A percentile compares a stretch with the other conserved stretches of the same genome.
Evolutionary conservation across 2,797 vertebrate species (phyloP).

Genomic region (Psittacula derbiana): DNA sequence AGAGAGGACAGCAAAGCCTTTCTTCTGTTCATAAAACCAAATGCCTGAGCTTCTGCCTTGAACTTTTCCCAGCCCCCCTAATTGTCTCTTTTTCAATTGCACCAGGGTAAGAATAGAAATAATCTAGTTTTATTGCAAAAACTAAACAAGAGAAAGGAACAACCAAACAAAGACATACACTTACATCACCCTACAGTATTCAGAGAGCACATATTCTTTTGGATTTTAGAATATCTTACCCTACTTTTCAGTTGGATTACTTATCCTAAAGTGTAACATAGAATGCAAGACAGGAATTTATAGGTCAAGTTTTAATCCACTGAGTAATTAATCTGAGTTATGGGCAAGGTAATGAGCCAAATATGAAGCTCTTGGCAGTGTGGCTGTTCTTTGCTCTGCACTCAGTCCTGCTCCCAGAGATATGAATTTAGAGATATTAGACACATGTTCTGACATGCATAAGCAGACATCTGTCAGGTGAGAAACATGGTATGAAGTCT

Average conservation of each 20-base stretch:
- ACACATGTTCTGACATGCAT: neutral
- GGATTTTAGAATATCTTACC: neutral
- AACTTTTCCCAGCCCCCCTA: neutral
- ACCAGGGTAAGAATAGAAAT: neutral
- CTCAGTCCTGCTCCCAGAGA: neutral
- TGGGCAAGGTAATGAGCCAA: neutral
- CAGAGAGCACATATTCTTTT: neutral
- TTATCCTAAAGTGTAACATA: neutral
- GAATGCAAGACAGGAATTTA: neutral
- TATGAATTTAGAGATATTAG: neutral
- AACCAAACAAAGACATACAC: neutral
- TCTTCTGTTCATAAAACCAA: neutral
- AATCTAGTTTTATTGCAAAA: neutral
- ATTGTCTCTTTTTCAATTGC: neutral
- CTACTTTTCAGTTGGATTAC: neutral
- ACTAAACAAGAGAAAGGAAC: neutral
- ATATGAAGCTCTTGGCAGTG: neutral
- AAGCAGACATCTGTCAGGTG: neutral
- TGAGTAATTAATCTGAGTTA: neutral
- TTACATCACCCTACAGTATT: neutral
- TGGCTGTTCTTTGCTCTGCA: neutral
- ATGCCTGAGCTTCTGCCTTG: neutral
- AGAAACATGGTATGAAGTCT: neutral
- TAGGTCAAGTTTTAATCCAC: neutral
- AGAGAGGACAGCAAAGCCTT: neutral